Conservation (phyloP, 2,888 invertebrate species). For the Agrilus mali region DNA sequence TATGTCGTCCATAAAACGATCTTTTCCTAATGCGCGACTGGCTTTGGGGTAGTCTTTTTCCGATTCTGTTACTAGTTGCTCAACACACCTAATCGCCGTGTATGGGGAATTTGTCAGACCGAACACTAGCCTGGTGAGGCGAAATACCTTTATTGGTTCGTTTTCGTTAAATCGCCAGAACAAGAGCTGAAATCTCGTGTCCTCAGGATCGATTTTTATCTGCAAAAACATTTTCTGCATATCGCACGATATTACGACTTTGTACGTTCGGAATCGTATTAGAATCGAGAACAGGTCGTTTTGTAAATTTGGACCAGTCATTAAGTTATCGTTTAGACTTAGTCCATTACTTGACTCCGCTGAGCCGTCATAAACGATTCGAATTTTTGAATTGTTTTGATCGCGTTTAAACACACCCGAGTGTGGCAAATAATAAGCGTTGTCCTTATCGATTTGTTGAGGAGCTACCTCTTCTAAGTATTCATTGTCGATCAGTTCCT, state of each 20-base stretch:
- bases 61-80: constrained; percentile 5
- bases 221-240: not conserved
- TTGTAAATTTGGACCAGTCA: too few species aligned
- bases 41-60: constrained; percentile 2
- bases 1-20: constrained; percentile 13
- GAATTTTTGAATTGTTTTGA: too few species aligned
- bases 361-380: too few species aligned
- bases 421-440: too few species aligned
- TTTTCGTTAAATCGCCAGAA: not conserved
- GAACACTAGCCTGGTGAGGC: constrained; percentile 6
- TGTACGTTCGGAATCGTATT: not conserved
- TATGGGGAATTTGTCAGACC: constrained; percentile 4
- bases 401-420: too few species aligned
- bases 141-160: not conserved
- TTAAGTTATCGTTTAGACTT: too few species aligned
- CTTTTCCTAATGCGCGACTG: constrained; percentile 4
- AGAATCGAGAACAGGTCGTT: not conserved
- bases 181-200: not conserved
- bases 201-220: too few species aligned
- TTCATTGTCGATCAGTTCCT: too few species aligned
- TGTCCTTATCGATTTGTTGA: too few species aligned
- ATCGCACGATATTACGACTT: not conserved
- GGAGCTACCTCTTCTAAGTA: too few species aligned
- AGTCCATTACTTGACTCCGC: too few species aligned
- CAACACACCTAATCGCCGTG: constrained; percentile 5